These are phyloP conservation scores for Rhorus exstirpatorius DNA, from an alignment of 2,888 invertebrate species.

Conservation along the genomic window DNA sequence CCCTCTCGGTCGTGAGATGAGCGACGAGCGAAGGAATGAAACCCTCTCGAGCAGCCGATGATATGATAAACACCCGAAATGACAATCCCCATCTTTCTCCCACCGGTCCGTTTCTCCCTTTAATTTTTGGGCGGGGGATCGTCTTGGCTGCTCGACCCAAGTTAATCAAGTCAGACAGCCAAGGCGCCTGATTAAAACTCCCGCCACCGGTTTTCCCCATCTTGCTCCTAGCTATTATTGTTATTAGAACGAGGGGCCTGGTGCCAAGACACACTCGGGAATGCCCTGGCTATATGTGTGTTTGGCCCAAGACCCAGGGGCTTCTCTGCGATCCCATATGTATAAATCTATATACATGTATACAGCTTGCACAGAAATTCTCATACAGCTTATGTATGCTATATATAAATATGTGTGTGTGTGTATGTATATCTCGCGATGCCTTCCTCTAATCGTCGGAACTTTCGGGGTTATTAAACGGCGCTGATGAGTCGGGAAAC, in stretches of 20 bases:
- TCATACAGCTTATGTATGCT: conserved; percentile 43
- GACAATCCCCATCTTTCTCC: conserved; percentile 74
- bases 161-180: conserved; percentile 83
- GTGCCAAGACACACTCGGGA: conserved; percentile 57
- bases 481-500: conserved; percentile 76
- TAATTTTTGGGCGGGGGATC: conserved; percentile 5
- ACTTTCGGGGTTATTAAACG: conserved; percentile 80
- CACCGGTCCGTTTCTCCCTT: conserved; percentile 55
- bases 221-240: conserved; percentile 80
- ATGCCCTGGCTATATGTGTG: conserved; percentile 18
- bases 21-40: conserved; percentile 63
- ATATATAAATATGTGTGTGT: too few relatives aligned
- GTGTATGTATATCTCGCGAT: conserved; percentile 29
- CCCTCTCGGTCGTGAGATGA: conserved; percentile 21
- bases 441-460: conserved; percentile 75
- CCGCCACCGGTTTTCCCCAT: too few relatives aligned
- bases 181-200: conserved; percentile 83
- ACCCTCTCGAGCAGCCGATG: conserved; percentile 73
- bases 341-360: conserved; percentile 44
- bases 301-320: conserved; percentile 35
- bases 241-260: conserved; percentile 77
- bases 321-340: conserved; percentile 28
- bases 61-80: conserved; percentile 83
- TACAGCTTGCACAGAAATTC: conserved; percentile 67
- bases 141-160: conserved; percentile 72